phyloP scores from a whole-genome alignment of 2,797 vertebrate genomes.

The Rhadinocentrus ornatus region DNA sequence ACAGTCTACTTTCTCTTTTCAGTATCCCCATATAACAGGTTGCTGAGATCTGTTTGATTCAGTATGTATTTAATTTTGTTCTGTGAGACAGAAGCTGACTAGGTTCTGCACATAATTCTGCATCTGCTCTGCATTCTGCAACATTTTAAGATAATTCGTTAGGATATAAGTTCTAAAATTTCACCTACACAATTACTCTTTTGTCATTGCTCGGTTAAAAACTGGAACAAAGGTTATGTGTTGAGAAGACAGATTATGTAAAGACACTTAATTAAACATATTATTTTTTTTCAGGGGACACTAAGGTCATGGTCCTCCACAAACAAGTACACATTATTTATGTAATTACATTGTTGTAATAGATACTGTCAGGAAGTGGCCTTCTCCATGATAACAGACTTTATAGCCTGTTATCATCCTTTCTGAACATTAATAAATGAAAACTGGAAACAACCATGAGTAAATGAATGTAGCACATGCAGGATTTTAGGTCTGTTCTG shows the following conservation, averaged over 20 bases:
- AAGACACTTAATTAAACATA: background rate
- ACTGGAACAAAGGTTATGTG: background rate
- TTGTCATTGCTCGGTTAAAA: background rate
- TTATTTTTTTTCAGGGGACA: background rate
- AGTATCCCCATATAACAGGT: background rate
- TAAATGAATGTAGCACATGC: slow-evolving; percentile 1
- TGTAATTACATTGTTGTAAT: background rate
- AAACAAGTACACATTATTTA: background rate
- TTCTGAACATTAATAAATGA: background rate
- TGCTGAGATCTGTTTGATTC: background rate
- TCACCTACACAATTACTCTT: background rate
- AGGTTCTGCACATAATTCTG: background rate
- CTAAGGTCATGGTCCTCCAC: background rate
- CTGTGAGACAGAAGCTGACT: background rate
- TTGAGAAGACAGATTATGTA: background rate
- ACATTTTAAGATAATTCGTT: background rate
- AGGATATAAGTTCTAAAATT: background rate
- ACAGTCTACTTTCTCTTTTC: background rate
- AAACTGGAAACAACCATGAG: background rate
- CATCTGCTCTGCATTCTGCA: background rate
- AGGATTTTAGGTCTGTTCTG: slow-evolving; percentile 8
- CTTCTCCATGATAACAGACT: background rate
- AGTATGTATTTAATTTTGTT: background rate
- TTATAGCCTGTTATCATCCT: background rate
- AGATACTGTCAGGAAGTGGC: background rate